Evolutionary conservation across 2,113 vertebrate species (phyloP).

Genomic region (Chitala chitala): DNA sequence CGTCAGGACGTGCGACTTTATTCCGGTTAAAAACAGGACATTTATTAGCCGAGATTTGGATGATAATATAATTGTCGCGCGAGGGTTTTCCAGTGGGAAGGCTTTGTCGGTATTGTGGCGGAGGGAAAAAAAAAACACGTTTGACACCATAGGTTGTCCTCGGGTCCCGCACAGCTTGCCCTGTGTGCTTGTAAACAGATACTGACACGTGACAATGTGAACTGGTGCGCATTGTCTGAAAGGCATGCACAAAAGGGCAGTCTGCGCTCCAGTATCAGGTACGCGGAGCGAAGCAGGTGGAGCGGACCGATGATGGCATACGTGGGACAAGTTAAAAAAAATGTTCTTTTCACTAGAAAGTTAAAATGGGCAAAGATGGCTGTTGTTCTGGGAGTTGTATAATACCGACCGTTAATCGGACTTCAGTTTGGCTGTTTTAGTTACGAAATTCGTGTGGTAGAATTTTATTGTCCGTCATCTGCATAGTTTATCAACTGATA

Average conservation of each 20-base stretch:
- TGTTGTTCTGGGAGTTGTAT: conserved; percentile 22
- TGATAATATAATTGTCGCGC: neutral
- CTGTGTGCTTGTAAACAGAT: conserved; percentile 80
- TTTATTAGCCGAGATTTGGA: neutral
- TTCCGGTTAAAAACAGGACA: neutral
- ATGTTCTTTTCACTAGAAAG: neutral
- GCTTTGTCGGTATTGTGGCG: neutral
- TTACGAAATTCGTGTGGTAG: neutral
- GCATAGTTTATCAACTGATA: neutral
- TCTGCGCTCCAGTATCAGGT: conserved; percentile 23
- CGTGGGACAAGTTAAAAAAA: conserved; percentile 18
- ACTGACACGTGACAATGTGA: conserved; percentile 69
- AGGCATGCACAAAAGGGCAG: conserved; percentile 50
- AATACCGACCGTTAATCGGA: neutral
- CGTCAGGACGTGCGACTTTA: neutral
- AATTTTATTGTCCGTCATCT: neutral
- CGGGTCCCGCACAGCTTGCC: conserved; percentile 39
- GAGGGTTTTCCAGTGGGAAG: conserved; percentile 1
- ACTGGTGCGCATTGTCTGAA: conserved; percentile 53
- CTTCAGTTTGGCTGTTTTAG: neutral
- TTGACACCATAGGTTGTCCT: conserved; percentile 37
- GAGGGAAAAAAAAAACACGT: conserved; percentile 35
- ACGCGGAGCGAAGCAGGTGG: conserved; percentile 25
- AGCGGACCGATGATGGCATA: conserved; percentile 36
- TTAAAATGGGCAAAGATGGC: conserved; percentile 26